phyloP scores from a whole-genome alignment of 2,888 invertebrate genomes.

The Lasiommata megera region DNA sequence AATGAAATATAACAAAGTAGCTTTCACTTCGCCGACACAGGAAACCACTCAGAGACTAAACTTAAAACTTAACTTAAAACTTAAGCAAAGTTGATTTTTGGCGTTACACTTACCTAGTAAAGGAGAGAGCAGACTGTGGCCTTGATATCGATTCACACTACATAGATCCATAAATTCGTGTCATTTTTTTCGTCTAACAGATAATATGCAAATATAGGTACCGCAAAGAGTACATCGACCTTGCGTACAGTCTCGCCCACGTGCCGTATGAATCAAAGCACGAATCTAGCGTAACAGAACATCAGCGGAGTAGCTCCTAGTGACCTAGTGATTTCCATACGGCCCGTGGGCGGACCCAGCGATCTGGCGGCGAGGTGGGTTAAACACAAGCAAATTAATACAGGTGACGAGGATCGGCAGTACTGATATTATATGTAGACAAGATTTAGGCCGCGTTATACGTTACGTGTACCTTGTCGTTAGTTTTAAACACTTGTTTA shows the following conservation, averaged over 20 bases:
- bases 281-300: slow-evolving; percentile 55
- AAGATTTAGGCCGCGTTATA: too few relatives aligned
- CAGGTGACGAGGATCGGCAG: slow-evolving; percentile 46
- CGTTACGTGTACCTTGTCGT: too few relatives aligned
- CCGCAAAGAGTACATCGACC: slow-evolving; percentile 79
- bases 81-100: slow-evolving; percentile 67
- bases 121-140: slow-evolving; percentile 69
- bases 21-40: slow-evolving; percentile 74
- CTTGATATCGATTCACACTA: slow-evolving; percentile 76
- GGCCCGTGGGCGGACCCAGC: slow-evolving; percentile 54
- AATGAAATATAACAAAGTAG: slow-evolving; percentile 40
- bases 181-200: slow-evolving; percentile 73
- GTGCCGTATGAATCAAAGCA: slow-evolving; percentile 60
- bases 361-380: slow-evolving; percentile 27
- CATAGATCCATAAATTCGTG: slow-evolving; percentile 60
- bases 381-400: slow-evolving; percentile 33
- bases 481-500: too few relatives aligned
- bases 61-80: slow-evolving; percentile 77
- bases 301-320: slow-evolving; percentile 58
- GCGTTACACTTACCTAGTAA: slow-evolving; percentile 79
- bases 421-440: too few relatives aligned
- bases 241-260: slow-evolving; percentile 66
- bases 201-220: slow-evolving; percentile 74
- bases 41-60: slow-evolving; percentile 72
- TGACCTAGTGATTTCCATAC: slow-evolving; percentile 79